phyloP scores from a whole-genome alignment of 2,797 vertebrate genomes.

The Crenichthys baileyi region DNA sequence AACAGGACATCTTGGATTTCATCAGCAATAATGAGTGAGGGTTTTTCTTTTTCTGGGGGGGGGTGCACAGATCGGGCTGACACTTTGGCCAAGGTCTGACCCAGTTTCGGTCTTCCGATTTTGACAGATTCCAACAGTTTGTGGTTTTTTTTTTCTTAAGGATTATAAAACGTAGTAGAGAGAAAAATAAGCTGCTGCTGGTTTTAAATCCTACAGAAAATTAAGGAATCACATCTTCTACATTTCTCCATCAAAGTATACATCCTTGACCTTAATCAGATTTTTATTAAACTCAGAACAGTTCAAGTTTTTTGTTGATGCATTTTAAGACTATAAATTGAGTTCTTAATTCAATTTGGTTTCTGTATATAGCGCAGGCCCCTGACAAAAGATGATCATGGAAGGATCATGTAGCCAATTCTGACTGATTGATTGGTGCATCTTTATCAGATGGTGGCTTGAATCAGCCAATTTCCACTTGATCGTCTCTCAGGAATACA shows the following conservation, averaged over 20 bases:
- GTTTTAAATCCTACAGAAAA: background rate
- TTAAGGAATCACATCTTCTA: background rate
- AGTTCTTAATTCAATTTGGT: background rate
- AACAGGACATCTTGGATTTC: conserved; percentile 99
- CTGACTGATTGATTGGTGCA: background rate
- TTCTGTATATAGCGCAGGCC: background rate
- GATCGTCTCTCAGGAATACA: background rate
- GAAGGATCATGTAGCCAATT: background rate
- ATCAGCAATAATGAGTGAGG: conserved; percentile 97
- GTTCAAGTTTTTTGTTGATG: background rate
- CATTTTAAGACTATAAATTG: no score
- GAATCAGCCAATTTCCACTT: background rate
- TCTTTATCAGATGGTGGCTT: background rate
- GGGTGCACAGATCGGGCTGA: background rate
- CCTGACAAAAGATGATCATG: background rate
- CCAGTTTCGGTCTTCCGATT: background rate
- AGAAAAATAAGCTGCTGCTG: background rate
- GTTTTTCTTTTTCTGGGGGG: background rate
- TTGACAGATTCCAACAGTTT: background rate
- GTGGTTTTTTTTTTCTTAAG: no score
- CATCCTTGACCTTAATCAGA: background rate
- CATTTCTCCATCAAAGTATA: no score
- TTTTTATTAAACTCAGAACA: background rate
- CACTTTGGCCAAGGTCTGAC: background rate
- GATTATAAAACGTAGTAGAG: background rate